A percentile compares a stretch with the other conserved stretches of the same genome.
Evolutionary conservation across 2,888 invertebrate species (phyloP).

Genomic region (Laothoe populi): DNA sequence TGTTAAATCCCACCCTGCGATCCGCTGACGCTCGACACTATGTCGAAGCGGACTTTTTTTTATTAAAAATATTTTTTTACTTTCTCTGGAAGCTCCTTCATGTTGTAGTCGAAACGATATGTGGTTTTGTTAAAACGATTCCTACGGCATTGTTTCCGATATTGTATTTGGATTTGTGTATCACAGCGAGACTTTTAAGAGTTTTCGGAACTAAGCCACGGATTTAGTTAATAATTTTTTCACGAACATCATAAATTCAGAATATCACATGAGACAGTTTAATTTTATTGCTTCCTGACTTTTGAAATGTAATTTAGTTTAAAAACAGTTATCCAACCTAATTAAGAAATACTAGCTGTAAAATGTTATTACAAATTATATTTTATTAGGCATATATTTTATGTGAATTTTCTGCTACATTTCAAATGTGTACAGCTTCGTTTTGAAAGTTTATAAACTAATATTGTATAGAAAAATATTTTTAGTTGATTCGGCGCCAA

Average conservation of each 20-base stretch:
- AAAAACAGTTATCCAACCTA: constrained; percentile 22
- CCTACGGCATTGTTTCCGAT: background rate
- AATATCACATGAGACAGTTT: constrained; percentile 15
- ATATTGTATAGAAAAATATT: constrained; percentile 43
- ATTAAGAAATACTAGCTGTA: constrained; percentile 14
- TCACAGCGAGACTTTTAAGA: background rate
- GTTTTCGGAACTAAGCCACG: background rate
- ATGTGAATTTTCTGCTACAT: constrained; percentile 10
- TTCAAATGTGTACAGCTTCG: constrained; percentile 27
- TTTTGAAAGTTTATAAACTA: constrained; percentile 42
- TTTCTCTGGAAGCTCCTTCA: background rate
- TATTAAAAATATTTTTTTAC: constrained; percentile 15
- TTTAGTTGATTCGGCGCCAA: constrained; percentile 47
- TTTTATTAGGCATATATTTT: constrained; percentile 27
- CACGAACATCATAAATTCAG: background rate
- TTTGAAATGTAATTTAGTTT: constrained; percentile 24
- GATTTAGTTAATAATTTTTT: background rate
- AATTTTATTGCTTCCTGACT: constrained; percentile 29
- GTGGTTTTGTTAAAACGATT: background rate
- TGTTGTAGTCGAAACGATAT: background rate
- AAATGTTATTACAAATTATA: constrained; percentile 34
- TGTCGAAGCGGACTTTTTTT: constrained; percentile 58
- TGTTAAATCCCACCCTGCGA: constrained; percentile 71
- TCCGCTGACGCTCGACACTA: constrained; percentile 66
- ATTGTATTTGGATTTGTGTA: background rate